These are phyloP conservation scores for Coranthus polyacanthus DNA, from an alignment of 2,797 vertebrate genomes.

Conservation along the genomic window DNA sequence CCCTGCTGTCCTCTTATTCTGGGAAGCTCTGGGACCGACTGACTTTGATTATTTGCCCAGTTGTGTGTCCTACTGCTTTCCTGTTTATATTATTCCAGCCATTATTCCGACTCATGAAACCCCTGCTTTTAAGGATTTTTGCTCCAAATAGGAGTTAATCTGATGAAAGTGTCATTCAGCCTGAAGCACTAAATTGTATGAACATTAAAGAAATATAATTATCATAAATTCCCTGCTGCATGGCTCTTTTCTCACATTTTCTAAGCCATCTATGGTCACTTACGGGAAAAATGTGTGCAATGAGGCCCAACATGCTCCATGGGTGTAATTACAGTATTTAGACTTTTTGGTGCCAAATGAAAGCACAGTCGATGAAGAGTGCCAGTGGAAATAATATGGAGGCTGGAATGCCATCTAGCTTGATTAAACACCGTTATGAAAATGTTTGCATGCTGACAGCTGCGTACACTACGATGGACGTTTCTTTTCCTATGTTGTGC, in stretches of 20 bases:
- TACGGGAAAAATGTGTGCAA: slow-evolving; percentile 22
- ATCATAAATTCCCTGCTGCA: slow-evolving; percentile 7
- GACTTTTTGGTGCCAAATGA: slow-evolving; percentile 15
- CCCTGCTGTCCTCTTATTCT: slow-evolving; percentile 3
- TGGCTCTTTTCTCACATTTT: slow-evolving; percentile 7
- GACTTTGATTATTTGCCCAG: slow-evolving; percentile 23
- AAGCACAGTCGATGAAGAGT: slow-evolving; percentile 18
- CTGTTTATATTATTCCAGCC: slow-evolving; percentile 33
- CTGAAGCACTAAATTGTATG: background rate
- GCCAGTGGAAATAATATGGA: slow-evolving; percentile 6
- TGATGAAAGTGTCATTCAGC: background rate
- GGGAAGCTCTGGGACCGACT: slow-evolving; percentile 18
- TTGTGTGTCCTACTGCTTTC: slow-evolving; percentile 8
- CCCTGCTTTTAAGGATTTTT: too few species aligned
- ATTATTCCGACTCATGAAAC: background rate
- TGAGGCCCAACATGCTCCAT: slow-evolving; percentile 33
- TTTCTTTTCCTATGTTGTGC: background rate
- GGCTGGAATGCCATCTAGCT: background rate
- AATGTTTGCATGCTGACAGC: background rate
- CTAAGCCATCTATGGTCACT: background rate
- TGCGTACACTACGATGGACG: too few species aligned
- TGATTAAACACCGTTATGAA: background rate
- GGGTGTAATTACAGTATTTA: background rate
- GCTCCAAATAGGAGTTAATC: slow-evolving; percentile 37
- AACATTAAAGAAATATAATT: slow-evolving; percentile 7